Evolutionary conservation across 2,888 invertebrate genomes (phyloP), one percentile per base, ranked within the genome.

Genomic region (Mycalesis mineus): DNA sequence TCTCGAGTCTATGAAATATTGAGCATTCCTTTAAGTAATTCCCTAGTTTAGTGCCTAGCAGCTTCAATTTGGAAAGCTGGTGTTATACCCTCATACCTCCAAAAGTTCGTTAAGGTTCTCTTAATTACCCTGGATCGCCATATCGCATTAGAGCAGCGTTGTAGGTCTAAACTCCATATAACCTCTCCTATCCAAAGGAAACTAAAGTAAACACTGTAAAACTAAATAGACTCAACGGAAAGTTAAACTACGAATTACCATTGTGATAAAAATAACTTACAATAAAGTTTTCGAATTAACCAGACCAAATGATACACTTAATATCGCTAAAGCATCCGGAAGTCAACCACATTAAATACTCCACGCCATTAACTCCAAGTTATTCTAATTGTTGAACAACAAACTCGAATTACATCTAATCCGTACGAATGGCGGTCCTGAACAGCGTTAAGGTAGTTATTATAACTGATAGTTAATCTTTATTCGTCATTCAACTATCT

Each of bases 301-400:
- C 7, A 31, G 29, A 4, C 22, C 11, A 36, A 36, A 36, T 36
- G 4, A 36, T 36, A 11, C 36, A 48, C 17, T 48, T 17, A 47
- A 48, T 17, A n/a, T 37, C 49, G n/a, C 28, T 9, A 28, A 42
- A 28, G 22, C 37, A 49, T 49, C 39, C 37, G 49, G 37, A 22
- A 49, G 37, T 9, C 8, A 9, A 51, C 14, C 15, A 40, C 29
- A 31, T 51, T 50, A 50, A 50, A 40, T 7, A 39, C 40, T 17
- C 40, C 17, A 40, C 40, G 29, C 40, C 51, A 31, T 51, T 51
- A 51, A 40, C 40, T 15, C 11, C 6, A 40, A 51, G 51, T 51
- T 51, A 51, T 51, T 51, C 31, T 15, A 51, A 51, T 40, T 41
- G 15, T 40, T 11, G 28, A 51, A 51, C 51, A 51, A 51, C 39